Conservation (phyloP, 2,797 vertebrate species). For the Hoplostethus mediterraneus region DNA sequence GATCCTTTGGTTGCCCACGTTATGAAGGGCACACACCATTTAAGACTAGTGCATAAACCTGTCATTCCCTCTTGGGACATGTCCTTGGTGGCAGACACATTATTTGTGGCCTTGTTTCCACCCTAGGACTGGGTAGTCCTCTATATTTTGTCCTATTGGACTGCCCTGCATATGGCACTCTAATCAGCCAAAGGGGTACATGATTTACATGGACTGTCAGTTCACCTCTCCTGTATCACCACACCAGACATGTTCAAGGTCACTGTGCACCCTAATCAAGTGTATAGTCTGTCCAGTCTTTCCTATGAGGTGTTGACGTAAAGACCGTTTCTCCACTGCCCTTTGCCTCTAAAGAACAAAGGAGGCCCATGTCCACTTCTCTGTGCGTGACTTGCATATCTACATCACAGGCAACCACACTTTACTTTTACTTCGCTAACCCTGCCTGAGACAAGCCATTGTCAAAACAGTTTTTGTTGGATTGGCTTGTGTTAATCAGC, state of each 20-base stretch:
- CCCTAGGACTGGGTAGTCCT: conserved; percentile 31
- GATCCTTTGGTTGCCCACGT: conserved; percentile 48
- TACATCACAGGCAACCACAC: conserved; percentile 2
- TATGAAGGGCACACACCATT: conserved; percentile 63
- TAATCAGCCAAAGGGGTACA: conserved; percentile 72
- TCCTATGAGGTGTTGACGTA: conserved; percentile 34
- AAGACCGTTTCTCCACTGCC: conserved; percentile 8
- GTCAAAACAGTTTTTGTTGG: not conserved
- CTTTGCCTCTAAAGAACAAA: conserved; percentile 13
- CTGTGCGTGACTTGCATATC: not conserved
- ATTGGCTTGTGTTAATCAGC: not conserved
- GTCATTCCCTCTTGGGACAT: conserved; percentile 54
- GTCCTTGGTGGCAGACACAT: conserved; percentile 47
- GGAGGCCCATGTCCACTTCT: not conserved
- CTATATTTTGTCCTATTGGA: conserved; percentile 60
- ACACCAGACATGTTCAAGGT: conserved; percentile 70
- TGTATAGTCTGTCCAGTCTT: conserved; percentile 44
- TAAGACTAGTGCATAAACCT: conserved; percentile 68
- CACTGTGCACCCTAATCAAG: conserved; percentile 57
- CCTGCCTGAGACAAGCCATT: not conserved
- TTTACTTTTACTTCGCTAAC: not conserved
- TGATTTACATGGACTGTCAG: conserved; percentile 78
- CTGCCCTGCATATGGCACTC: conserved; percentile 55
- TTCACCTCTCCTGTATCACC: conserved; percentile 39
- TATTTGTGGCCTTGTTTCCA: conserved; percentile 64